Evolutionary conservation across 1,140 invertebrate species (phyloP), one percentile per base, ranked within the genome.

Genomic region (Oedothorax gibbosus): DNA sequence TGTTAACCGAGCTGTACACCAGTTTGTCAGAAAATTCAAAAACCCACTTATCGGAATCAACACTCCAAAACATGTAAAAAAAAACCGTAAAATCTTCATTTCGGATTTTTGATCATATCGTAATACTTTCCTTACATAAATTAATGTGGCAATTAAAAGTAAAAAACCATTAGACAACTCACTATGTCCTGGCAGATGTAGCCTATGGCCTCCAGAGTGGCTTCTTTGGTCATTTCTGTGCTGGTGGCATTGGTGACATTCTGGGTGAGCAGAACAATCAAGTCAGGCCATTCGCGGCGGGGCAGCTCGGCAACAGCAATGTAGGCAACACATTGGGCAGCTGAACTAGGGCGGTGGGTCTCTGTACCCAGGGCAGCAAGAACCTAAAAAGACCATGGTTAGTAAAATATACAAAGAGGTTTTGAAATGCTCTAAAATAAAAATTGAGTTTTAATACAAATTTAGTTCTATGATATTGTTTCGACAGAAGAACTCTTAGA

Each of bases 251-350:
- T 93, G 87, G 95, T 95, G 5, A 98, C 94, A 92, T 99, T 99
- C 88, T 93, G 93, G 18, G 97, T 96, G 78, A 99, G 92, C 9
- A 94, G 91, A 18, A 93, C 91, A 84, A 99, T 98, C 0, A 99
- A 91, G 86, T 97, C 95, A 86, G 93, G 94, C 93, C 93, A 94
- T 85, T 92, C 88, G 71, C 89, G 88, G 20, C 95, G 93, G 4
- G 97, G 96, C 71, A 99, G 91, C 91, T 99, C 99, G 21, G 97
- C 94, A 64, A 99, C 97, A 11, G 98, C 98, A 84, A 99, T 97
- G 90, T 98, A 98, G 11, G 98, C 98, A 51, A 99, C 97, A 92
- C 98, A 99, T 90, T 99, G 98, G 4, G 99, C 98, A 15, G 98
- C 98, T 83, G 97, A 97, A 88, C 97, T 98, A 2, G 98, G 96